A percentile compares a stretch with the other conserved stretches of the same genome.
Evolutionary conservation across 2,797 vertebrate genomes (phyloP).

Genomic region (Petrocephalus schoutedeni): DNA sequence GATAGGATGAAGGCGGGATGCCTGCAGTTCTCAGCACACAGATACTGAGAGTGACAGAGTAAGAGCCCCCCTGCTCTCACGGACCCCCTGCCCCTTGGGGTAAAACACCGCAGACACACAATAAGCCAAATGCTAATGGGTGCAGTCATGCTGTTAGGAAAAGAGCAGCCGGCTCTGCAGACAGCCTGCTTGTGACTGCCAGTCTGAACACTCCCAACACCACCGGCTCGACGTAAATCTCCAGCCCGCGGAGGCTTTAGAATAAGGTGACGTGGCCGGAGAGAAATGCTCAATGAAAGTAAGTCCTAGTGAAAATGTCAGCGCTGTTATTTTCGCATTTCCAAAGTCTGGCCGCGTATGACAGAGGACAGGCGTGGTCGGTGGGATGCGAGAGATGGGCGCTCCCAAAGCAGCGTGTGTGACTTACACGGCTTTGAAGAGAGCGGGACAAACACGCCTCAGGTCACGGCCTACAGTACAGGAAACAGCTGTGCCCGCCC

Average conservation of each 20-base stretch:
- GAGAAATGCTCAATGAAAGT: not conserved
- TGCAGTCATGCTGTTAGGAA: not conserved
- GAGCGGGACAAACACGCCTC: not conserved
- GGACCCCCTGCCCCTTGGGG: not conserved
- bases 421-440: not conserved
- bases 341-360: not conserved
- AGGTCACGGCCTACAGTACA: constrained; percentile 29
- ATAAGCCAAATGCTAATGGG: not conserved
- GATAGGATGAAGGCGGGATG: not conserved
- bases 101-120: not conserved
- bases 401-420: not conserved
- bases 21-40: not conserved
- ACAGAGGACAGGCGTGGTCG: not conserved
- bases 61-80: not conserved
- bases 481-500: constrained; percentile 23
- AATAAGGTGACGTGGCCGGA: not conserved
- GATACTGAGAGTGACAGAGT: not conserved
- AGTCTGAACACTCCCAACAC: not conserved
- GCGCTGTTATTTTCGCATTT: not conserved
- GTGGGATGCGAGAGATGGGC: not conserved
- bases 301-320: not conserved
- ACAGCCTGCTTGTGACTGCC: not conserved
- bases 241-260: not conserved
- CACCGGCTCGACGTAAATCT: not conserved
- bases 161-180: not conserved